A percentile compares a stretch with the other conserved stretches of the same genome.
phyloP scores from a whole-genome alignment of 92 coral and sea anemone species.

The Palythoa heliodiscus region DNA sequence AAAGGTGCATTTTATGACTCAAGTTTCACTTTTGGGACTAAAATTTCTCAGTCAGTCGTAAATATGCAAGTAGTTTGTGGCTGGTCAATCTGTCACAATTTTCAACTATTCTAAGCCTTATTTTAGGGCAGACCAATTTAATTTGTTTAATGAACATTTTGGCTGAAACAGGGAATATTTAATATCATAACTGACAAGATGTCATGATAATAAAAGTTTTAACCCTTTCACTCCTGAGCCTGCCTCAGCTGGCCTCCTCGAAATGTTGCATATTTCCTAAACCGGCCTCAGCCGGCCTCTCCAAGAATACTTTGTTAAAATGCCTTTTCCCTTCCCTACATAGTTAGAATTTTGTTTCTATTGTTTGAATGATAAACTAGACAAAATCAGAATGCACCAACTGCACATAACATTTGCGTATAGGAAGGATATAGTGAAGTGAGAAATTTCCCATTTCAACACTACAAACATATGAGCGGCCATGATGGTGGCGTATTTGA shows the following conservation, averaged over 20 bases:
- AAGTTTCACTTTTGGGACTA: too few species aligned
- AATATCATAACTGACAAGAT: too few species aligned
- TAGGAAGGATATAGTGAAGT: neutral
- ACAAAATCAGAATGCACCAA: constrained; percentile 8
- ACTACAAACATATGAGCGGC: neutral
- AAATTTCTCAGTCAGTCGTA: too few species aligned
- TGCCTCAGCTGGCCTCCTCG: neutral
- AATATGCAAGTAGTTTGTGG: too few species aligned
- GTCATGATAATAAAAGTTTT: too few species aligned
- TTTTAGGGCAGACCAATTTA: too few species aligned
- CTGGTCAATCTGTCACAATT: too few species aligned
- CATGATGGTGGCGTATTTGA: neutral
- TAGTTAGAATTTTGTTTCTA: constrained; percentile 8
- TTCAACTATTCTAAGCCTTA: too few species aligned
- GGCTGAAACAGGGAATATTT: too few species aligned
- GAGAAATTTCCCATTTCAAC: neutral
- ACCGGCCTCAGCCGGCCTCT: constrained; percentile 21
- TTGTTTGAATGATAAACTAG: neutral
- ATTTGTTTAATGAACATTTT: too few species aligned
- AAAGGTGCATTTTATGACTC: too few species aligned
- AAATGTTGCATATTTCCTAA: constrained; percentile 13
- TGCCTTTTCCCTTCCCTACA: constrained; percentile 13
- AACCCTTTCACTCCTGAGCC: constrained; percentile 26
- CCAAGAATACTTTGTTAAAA: constrained; percentile 1
- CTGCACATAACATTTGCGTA: constrained; percentile 16